phyloP scores from a whole-genome alignment of 2,797 vertebrate genomes.

The Ptychobarbus kaznakovi region DNA sequence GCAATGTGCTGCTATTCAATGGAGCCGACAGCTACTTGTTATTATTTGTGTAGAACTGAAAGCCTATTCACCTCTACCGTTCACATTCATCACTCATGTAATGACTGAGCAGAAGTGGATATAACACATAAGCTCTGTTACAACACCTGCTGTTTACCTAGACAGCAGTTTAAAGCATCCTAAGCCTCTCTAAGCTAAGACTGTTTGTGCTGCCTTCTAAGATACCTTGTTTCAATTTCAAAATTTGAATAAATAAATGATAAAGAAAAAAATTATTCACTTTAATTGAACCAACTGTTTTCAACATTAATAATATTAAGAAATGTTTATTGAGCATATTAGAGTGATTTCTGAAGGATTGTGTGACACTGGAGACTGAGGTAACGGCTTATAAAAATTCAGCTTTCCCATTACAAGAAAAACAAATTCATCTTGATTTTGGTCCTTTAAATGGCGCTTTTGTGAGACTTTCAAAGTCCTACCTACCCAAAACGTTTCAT shows the following conservation, averaged over 20 bases:
- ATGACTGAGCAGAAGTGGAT: neutral
- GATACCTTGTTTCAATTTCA: neutral
- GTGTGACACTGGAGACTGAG: neutral
- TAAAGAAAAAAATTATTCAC: neutral
- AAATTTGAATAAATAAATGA: neutral
- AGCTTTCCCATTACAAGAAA: neutral
- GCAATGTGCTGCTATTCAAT: neutral
- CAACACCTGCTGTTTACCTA: conserved; percentile 14
- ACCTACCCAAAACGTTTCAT: neutral
- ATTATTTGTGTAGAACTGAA: conserved; percentile 1
- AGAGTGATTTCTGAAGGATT: neutral
- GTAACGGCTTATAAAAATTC: neutral
- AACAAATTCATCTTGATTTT: too few species aligned
- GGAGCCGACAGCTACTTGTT: neutral
- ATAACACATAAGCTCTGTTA: neutral
- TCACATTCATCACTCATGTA: conserved; percentile 30
- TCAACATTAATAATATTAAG: neutral
- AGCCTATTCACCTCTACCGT: neutral
- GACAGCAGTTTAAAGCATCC: neutral
- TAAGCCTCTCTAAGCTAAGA: neutral
- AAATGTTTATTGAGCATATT: conserved; percentile 1
- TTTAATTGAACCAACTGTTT: neutral
- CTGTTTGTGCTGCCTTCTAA: neutral
- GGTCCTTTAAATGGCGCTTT: neutral
- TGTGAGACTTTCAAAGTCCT: neutral